phyloP scores from a whole-genome alignment of 2,888 invertebrate species.

The Malachius bipustulatus region DNA sequence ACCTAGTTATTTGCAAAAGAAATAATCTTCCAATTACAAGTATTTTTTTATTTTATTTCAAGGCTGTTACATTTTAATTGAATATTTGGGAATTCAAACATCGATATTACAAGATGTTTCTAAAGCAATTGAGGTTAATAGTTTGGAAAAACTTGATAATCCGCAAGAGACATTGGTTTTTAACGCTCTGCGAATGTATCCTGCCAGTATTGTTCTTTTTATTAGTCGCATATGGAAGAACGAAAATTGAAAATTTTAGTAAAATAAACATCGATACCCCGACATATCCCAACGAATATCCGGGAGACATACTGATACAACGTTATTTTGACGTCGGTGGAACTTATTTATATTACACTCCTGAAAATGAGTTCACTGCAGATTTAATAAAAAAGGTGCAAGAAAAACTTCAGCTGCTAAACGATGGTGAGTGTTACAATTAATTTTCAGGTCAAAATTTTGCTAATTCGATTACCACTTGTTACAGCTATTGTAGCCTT shows the following conservation, averaged over 20 bases:
- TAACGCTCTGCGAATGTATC: constrained; percentile 28
- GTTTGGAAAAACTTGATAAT: no score
- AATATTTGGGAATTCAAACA: no score
- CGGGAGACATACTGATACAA: constrained; percentile 18
- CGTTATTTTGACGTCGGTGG: constrained; percentile 15
- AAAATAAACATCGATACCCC: constrained; percentile 26
- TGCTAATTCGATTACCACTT: no score
- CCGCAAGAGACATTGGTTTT: constrained; percentile 30
- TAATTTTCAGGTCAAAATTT: no score
- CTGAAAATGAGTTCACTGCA: constrained; percentile 25
- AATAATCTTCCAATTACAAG: no score
- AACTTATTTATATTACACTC: constrained; percentile 25
- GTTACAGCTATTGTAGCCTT: constrained; percentile 27
- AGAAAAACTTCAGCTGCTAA: constrained; percentile 25
- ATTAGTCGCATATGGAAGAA: constrained; percentile 30
- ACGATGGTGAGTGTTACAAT: constrained; percentile 25
- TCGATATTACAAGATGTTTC: no score
- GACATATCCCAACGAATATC: constrained; percentile 22
- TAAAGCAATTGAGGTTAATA: no score
- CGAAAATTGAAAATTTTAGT: constrained; percentile 29
- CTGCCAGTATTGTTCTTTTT: constrained; percentile 31
- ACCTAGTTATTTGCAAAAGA: no score
- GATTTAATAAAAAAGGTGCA: constrained; percentile 28
- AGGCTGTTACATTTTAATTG: no score
- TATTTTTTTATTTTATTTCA: no score